A percentile compares a stretch with the other conserved stretches of the same genome.
These are phyloP conservation scores for Stenchaetothrips biformis DNA, from an alignment of 2,888 invertebrate species.

Conservation along the genomic window DNA sequence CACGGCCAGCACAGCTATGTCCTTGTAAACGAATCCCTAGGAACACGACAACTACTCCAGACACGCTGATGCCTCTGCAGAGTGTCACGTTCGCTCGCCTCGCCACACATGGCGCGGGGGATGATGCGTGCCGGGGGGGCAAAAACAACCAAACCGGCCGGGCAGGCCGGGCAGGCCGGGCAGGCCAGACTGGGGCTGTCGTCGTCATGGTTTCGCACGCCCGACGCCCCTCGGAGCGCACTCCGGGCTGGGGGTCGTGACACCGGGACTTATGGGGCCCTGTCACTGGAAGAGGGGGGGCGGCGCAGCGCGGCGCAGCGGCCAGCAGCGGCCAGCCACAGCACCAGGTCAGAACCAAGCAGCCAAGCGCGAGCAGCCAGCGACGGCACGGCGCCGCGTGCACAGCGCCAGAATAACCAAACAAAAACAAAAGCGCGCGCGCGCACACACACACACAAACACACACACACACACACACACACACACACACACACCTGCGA, in stretches of 20 bases:
- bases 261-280: neutral
- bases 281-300: neutral
- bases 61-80: neutral
- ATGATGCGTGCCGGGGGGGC: slow-evolving; percentile 1
- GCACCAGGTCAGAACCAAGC: neutral
- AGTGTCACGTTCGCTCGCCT: slow-evolving; percentile 12
- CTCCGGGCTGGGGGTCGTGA: neutral
- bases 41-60: no score
- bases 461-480: no score
- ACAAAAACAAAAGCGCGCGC: no score
- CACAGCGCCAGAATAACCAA: no score
- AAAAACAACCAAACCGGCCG: neutral
- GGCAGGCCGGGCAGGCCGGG: neutral
- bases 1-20: no score
- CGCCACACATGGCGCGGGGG: neutral
- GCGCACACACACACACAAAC: no score
- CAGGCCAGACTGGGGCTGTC: neutral
- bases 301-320: neutral
- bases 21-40: slow-evolving; percentile 1
- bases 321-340: neutral
- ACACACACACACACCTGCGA: no score
- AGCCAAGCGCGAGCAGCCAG: neutral
- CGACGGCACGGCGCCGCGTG: no score
- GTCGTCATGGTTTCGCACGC: slow-evolving; percentile 9
- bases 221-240: neutral